These are phyloP conservation scores for Meteorus sp. DNA, from an alignment of 1,140 invertebrate genomes.

Conservation along the genomic window DNA sequence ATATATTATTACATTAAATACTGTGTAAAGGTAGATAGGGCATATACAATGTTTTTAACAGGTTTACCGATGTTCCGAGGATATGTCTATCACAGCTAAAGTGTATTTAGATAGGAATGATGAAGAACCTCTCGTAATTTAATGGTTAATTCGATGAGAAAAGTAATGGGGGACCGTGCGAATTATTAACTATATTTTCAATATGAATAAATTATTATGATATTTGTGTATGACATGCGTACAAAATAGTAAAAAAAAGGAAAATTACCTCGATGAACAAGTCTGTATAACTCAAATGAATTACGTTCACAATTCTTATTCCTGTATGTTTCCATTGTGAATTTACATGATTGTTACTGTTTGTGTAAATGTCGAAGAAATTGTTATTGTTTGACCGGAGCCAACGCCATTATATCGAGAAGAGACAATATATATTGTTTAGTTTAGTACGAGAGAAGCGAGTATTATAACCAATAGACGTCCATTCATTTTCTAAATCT, in stretches of 20 bases:
- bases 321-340: conserved; percentile 13
- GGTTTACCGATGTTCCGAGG: conserved; percentile 55
- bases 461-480: no score
- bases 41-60: conserved; percentile 57
- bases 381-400: no score
- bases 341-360: conserved; percentile 13
- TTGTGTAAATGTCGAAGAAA: conserved; percentile 6
- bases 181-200: conserved; percentile 19
- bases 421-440: no score
- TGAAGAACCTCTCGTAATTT: conserved; percentile 38
- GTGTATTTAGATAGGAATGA: conserved; percentile 39
- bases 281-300: conserved; percentile 16
- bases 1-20: conserved; percentile 36
- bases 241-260: conserved; percentile 25
- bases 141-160: conserved; percentile 32
- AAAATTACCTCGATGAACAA: conserved; percentile 20
- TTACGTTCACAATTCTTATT: conserved; percentile 14
- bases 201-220: neutral
- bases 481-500: no score
- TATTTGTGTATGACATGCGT: conserved; percentile 14
- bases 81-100: conserved; percentile 38
- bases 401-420: no score
- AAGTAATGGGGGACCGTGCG: conserved; percentile 28
- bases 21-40: conserved; percentile 54
- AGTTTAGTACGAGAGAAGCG: no score